A percentile compares a stretch with the other conserved stretches of the same genome.
Evolutionary conservation across 1,140 invertebrate genomes (phyloP).

Genomic region (Drosophila hydei): DNA sequence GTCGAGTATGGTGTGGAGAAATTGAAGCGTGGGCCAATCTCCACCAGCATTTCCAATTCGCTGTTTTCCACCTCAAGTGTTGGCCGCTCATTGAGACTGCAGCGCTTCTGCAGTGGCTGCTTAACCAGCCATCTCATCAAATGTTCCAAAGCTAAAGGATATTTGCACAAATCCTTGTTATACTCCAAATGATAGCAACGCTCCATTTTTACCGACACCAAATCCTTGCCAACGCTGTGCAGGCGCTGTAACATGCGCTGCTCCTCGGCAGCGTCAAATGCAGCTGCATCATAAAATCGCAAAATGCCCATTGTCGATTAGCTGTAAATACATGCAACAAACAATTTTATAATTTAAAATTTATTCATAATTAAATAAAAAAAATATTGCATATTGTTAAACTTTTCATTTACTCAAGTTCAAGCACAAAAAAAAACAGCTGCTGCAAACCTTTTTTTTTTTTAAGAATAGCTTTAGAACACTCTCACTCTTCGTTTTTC

Average conservation of each 20-base stretch:
- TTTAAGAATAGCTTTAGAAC: too few species aligned
- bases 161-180: conserved; percentile 61
- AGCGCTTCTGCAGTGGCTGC: conserved; percentile 85
- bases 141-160: conserved; percentile 85
- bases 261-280: conserved; percentile 50
- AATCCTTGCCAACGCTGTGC: conserved; percentile 19
- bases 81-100: conserved; percentile 85
- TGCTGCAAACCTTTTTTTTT: too few species aligned
- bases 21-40: conserved; percentile 93
- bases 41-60: conserved; percentile 70
- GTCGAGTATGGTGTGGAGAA: conserved; percentile 97
- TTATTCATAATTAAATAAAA: too few species aligned
- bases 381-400: background rate
- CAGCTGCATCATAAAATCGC: conserved; percentile 61
- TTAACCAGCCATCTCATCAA: conserved; percentile 90
- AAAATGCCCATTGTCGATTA: conserved; percentile 63
- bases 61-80: conserved; percentile 53
- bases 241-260: conserved; percentile 47
- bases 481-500: too few species aligned
- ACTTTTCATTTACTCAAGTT: too few species aligned
- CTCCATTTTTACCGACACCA: conserved; percentile 87
- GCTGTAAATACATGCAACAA: conserved; percentile 38
- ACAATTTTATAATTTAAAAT: too few species aligned
- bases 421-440: too few species aligned
- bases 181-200: conserved; percentile 92